phyloP scores from a whole-genome alignment of 2,113 vertebrate species.

The Hoplias malabaricus region DNA sequence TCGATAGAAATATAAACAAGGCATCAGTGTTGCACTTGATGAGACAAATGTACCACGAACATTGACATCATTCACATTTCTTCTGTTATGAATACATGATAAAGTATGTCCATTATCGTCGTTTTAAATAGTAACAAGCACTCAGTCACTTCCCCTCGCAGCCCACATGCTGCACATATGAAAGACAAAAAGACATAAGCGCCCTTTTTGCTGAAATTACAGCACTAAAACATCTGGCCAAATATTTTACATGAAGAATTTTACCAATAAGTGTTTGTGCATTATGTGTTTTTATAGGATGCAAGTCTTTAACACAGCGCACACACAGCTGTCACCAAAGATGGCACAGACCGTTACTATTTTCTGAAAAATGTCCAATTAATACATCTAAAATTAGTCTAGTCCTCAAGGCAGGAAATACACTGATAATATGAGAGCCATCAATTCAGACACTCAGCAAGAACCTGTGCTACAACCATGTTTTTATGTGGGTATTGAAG shows the following conservation, averaged over 20 bases:
- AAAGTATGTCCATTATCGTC: no score
- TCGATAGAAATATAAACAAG: not conserved
- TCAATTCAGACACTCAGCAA: not conserved
- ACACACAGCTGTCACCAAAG: not conserved
- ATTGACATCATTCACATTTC: no score
- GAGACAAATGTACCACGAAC: no score
- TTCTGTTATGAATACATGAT: no score
- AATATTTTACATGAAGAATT: not conserved
- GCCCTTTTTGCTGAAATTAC: not conserved
- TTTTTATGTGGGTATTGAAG: no score
- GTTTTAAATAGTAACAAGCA: not conserved
- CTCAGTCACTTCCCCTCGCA: not conserved
- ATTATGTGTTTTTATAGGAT: slow-evolving; percentile 7
- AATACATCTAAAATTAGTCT: slow-evolving; percentile 19
- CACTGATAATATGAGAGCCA: not conserved
- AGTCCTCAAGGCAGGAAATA: not conserved
- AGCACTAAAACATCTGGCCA: not conserved
- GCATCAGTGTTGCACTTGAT: not conserved
- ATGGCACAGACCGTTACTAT: slow-evolving; percentile 12
- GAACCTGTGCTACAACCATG: not conserved
- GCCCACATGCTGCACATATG: not conserved
- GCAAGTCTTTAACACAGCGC: not conserved
- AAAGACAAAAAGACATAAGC: not conserved
- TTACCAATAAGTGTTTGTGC: no score
- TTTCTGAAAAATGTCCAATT: slow-evolving; percentile 21